These are phyloP conservation scores for Ceratoteleas bidentatus DNA, from an alignment of 1,140 invertebrate genomes.

Conservation along the genomic window DNA sequence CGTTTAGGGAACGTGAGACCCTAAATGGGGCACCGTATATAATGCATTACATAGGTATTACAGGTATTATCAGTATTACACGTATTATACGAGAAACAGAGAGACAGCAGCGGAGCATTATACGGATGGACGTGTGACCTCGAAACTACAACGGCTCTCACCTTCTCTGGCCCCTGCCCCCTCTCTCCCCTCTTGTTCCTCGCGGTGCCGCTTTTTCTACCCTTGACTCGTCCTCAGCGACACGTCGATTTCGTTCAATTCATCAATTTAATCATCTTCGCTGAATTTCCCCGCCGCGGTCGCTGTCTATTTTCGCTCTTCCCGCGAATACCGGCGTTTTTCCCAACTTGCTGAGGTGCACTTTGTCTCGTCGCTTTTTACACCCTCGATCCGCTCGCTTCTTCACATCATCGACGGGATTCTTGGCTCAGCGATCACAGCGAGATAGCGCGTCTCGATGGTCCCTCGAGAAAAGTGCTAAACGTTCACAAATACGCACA, in stretches of 20 bases:
- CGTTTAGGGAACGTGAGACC: slow-evolving; percentile 15
- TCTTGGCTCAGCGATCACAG: slow-evolving; percentile 46
- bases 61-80: slow-evolving; percentile 80
- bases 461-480: slow-evolving; percentile 52
- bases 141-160: slow-evolving; percentile 69
- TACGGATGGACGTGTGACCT: slow-evolving; percentile 77
- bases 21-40: slow-evolving; percentile 51
- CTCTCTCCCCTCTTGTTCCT: slow-evolving; percentile 19
- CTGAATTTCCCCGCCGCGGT: slow-evolving; percentile 21
- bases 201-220: slow-evolving; percentile 37
- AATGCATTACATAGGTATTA: slow-evolving; percentile 79
- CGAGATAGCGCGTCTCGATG: slow-evolving; percentile 56
- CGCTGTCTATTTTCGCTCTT: slow-evolving; percentile 29
- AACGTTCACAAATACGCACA: slow-evolving; percentile 35
- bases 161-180: slow-evolving; percentile 11
- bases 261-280: slow-evolving; percentile 25
- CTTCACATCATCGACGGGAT: slow-evolving; percentile 56
- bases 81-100: slow-evolving; percentile 70
- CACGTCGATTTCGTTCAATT: slow-evolving; percentile 17
- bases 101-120: slow-evolving; percentile 69
- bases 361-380: slow-evolving; percentile 42
- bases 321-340: slow-evolving; percentile 25
- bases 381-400: slow-evolving; percentile 30
- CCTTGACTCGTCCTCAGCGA: slow-evolving; percentile 26
- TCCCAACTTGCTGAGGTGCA: slow-evolving; percentile 28